Base-by-base conservation (phyloP, 2,888 invertebrate genomes). In the Atethmia centrago region DNA sequence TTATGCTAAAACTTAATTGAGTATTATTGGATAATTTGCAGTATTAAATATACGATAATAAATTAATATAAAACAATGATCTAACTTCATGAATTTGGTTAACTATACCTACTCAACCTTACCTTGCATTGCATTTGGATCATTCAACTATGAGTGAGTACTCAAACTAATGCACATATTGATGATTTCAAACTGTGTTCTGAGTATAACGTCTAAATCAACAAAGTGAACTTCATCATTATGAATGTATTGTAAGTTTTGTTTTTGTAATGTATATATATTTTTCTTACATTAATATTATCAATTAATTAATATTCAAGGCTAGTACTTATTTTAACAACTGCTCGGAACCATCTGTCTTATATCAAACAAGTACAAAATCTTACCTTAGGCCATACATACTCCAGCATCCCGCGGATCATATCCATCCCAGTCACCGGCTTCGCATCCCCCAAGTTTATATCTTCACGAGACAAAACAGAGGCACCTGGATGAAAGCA, bases 401-500 rank as follows among this genome's bases (percentile, higher is more conserved):
- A 99, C 67, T 97, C 97, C 92, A 98, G 93, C 99, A 99, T 99
- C 67, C 98, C 98, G 84, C 97, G 97, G 45, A 99, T 90, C 98
- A 99, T 99, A 89, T 99, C 97, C 87, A 95, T 89, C 82, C 98
- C 97, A 14, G 98, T 97, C 79, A 98, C 97, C 66, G 97, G 95
- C 89, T 96, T 96, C 58, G 96, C 95, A 90, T 97, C 96, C 49
- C 95, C 97, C 87, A 97, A 89, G 89, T 97, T 96, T 79, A 98
- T 95, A 93, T 96, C 96, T 91, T 97, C 97, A 90, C 97, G 96
- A 83, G 97, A 96, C 89, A 98, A 95, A 93, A 96, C 97, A 89
- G 98, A 97, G 63, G 97, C 97, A 89, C 99, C 99, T 94, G 99
- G 98, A 97, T 99, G 99, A 97, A 99, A 98, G 97, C 99, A 99